phyloP scores from a whole-genome alignment of 2,888 invertebrate genomes.

The Teleiodes luculella region DNA sequence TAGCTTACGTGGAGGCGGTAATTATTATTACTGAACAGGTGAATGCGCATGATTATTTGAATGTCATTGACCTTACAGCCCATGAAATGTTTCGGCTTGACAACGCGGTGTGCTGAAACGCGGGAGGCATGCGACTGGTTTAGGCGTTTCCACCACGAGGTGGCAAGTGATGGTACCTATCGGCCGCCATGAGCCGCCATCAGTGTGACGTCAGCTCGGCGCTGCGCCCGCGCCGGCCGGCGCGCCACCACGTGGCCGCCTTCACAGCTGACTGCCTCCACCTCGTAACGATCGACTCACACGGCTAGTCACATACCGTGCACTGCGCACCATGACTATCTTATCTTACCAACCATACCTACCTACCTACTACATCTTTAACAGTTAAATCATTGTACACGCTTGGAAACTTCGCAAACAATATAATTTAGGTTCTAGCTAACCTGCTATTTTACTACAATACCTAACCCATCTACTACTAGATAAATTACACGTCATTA shows the following conservation, averaged over 20 bases:
- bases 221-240: conserved; percentile 31
- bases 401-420: too few species aligned
- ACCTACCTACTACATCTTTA: too few species aligned
- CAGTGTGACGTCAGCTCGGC: conserved; percentile 38
- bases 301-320: conserved; percentile 14
- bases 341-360: not conserved
- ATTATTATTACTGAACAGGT: not conserved
- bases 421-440: too few species aligned
- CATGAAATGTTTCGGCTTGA: conserved; percentile 53
- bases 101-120: conserved; percentile 59
- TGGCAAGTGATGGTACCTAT: conserved; percentile 22
- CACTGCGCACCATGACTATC: not conserved
- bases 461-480: not conserved
- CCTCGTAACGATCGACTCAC: not conserved
- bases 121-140: conserved; percentile 60
- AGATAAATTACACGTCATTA: conserved; percentile 33
- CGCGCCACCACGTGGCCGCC: conserved; percentile 55
- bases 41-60: conserved; percentile 9
- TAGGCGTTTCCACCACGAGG: conserved; percentile 43
- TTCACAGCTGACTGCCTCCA: conserved; percentile 48
- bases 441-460: not conserved
- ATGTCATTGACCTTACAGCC: conserved; percentile 61
- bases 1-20: conserved; percentile 12
- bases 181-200: conserved; percentile 24
- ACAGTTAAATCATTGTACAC: too few species aligned